Evolutionary conservation across 1,140 invertebrate species (phyloP), one percentile per base, ranked within the genome.

Genomic region (Archivesica marissinica): DNA sequence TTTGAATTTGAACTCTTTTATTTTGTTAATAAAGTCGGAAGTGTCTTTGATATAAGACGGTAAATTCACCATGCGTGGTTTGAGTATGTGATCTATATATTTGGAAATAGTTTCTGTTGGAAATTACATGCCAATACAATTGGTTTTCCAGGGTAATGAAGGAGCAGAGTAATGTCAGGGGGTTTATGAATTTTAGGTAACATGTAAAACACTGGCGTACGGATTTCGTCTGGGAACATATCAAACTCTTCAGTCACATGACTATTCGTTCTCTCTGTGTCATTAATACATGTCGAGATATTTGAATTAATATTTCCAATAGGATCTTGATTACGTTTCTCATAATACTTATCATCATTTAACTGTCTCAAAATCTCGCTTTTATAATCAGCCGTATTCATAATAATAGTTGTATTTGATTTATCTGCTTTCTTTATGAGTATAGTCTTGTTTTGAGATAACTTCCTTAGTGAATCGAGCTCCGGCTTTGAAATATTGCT

Each of bases 1-100:
- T 33, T 50, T 68, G 13, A 52, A 25, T 28, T 66, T 68, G 6
- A 68, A 20, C 6, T 44, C 4, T 25, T 66, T 64, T 7, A 79
- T 23, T 66, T 79, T 79, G 7, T 68, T 33, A 33, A 79, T 61
- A 35, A 66, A 64, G 44, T 64, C 35, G 15, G 33, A 11, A 44
- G 76, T 64, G 25, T 79, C 77, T 68, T 79, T 79, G 4, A 79
- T 23, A 35, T 20, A 79, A 6, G 77, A 79, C 1, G 56, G 56
- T 20, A 79, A 79, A n/a, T 4, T 15, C 23, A 41, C 3, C 39
- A 79, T 61, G 4, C 6, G 17, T 13, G 39, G 39, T 41, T 66
- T 28, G 25, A 64, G 25, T 3, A 54, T 33, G 30, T n/a, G n/a
- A 25, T 72, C 68, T 3, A 76, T 15, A 28, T 76, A 76, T 7